phyloP scores from a whole-genome alignment of 1,140 invertebrate species.

The Zophobas morio region DNA sequence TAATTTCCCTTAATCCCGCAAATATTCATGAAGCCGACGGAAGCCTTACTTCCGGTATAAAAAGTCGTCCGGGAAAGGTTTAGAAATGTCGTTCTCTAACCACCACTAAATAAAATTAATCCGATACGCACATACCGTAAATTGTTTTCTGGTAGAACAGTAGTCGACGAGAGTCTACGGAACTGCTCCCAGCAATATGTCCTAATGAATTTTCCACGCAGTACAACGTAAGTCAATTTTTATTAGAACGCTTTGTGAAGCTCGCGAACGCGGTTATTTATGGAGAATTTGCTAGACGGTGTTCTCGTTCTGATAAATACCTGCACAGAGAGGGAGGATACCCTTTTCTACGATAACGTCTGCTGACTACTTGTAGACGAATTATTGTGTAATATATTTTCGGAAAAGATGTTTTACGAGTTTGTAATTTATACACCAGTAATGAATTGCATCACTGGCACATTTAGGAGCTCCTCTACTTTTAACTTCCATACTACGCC shows the following conservation, averaged over 20 bases:
- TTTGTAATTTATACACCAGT: slow-evolving; percentile 43
- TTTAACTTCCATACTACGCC: slow-evolving; percentile 21
- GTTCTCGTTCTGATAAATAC: slow-evolving; percentile 40
- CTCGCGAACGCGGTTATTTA: slow-evolving; percentile 42
- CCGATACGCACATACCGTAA: slow-evolving; percentile 42
- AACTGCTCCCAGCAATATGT: slow-evolving; percentile 48
- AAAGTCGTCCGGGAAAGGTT: slow-evolving; percentile 34
- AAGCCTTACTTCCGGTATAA: slow-evolving; percentile 33
- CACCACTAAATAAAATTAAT: slow-evolving; percentile 48
- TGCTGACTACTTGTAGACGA: slow-evolving; percentile 43
- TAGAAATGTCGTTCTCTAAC: slow-evolving; percentile 31
- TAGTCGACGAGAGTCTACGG: slow-evolving; percentile 21
- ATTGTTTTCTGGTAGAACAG: slow-evolving; percentile 34
- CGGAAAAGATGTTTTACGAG: slow-evolving; percentile 46
- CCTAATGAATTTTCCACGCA: slow-evolving; percentile 52
- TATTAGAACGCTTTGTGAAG: slow-evolving; percentile 46
- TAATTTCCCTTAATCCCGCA: slow-evolving; percentile 46
- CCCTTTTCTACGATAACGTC: slow-evolving; percentile 33
- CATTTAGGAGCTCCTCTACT: slow-evolving; percentile 28
- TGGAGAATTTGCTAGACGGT: slow-evolving; percentile 44
- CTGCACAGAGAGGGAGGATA: slow-evolving; percentile 27
- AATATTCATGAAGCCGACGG: slow-evolving; percentile 43
- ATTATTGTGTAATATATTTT: slow-evolving; percentile 49
- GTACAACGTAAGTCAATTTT: slow-evolving; percentile 53
- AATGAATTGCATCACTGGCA: slow-evolving; percentile 46